Evolutionary conservation across 2,797 vertebrate species (phyloP).

Genomic region (Hippoglossus hippoglossus): DNA sequence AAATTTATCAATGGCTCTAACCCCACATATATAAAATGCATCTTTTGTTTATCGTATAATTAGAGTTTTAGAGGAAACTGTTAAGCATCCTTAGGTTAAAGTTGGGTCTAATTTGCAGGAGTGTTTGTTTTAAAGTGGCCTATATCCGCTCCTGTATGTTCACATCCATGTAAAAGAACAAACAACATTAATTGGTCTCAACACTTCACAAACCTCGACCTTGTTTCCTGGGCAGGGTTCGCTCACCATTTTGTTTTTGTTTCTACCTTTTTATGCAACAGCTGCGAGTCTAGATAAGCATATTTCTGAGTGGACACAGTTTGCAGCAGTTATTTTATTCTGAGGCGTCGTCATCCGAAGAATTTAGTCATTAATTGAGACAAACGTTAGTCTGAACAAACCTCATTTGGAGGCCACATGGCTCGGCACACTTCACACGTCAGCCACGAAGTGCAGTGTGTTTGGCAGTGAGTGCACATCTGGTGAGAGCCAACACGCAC

Average conservation of each 20-base stretch:
- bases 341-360: background rate
- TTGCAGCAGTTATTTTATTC: background rate
- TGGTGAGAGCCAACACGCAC: constrained; percentile 35
- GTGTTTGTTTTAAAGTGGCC: too few species aligned
- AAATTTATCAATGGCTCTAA: too few species aligned
- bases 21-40: too few species aligned
- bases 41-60: too few species aligned
- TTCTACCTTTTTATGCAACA: background rate
- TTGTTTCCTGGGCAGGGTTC: constrained; percentile 24
- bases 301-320: background rate
- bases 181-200: constrained; percentile 20
- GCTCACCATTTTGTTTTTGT: background rate
- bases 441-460: constrained; percentile 50
- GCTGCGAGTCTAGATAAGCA: background rate
- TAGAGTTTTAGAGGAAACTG: too few species aligned
- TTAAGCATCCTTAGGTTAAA: too few species aligned
- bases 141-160: constrained; percentile 35
- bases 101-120: too few species aligned
- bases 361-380: constrained; percentile 21
- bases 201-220: constrained; percentile 30
- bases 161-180: too few species aligned
- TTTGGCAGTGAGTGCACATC: constrained; percentile 71
- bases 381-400: constrained; percentile 55
- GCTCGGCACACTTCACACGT: constrained; percentile 69
- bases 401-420: constrained; percentile 58